phyloP scores from a whole-genome alignment of 2,888 invertebrate genomes.

The Ophion costatus region DNA sequence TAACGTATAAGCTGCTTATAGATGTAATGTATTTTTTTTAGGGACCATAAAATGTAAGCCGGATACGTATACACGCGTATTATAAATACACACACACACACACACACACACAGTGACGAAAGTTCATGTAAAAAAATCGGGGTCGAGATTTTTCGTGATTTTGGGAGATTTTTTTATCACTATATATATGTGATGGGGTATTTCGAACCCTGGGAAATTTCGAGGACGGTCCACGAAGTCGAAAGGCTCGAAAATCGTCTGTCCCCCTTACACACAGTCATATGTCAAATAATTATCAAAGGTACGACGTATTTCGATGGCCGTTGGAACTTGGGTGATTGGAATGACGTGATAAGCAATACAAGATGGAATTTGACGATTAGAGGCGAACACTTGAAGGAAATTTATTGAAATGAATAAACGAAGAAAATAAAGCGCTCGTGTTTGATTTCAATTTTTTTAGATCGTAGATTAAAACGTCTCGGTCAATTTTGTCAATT shows the following conservation, averaged over 20 bases:
- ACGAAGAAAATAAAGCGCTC: background rate
- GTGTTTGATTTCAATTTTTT: background rate
- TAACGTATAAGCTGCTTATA: slow-evolving; percentile 78
- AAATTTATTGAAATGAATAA: background rate
- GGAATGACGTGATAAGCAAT: slow-evolving; percentile 20
- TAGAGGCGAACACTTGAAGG: background rate
- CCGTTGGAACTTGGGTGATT: slow-evolving; percentile 1
- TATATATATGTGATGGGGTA: too few species aligned
- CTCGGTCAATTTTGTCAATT: background rate
- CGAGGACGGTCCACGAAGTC: background rate
- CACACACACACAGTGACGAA: background rate
- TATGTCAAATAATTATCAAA: background rate
- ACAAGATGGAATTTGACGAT: background rate
- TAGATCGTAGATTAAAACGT: background rate
- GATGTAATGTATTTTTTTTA: slow-evolving; percentile 82
- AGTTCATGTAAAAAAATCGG: too few species aligned
- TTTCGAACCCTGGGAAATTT: background rate
- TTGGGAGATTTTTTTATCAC: too few species aligned
- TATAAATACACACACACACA: slow-evolving; percentile 21
- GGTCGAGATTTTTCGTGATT: too few species aligned
- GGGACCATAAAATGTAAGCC: slow-evolving; percentile 80
- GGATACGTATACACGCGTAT: slow-evolving; percentile 67
- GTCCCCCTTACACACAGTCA: too few species aligned
- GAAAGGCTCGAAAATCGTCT: background rate
- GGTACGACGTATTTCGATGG: background rate